These are phyloP conservation scores for Struthio camelus DNA, from an alignment of 2,113 vertebrate species.

Conservation along the genomic window DNA sequence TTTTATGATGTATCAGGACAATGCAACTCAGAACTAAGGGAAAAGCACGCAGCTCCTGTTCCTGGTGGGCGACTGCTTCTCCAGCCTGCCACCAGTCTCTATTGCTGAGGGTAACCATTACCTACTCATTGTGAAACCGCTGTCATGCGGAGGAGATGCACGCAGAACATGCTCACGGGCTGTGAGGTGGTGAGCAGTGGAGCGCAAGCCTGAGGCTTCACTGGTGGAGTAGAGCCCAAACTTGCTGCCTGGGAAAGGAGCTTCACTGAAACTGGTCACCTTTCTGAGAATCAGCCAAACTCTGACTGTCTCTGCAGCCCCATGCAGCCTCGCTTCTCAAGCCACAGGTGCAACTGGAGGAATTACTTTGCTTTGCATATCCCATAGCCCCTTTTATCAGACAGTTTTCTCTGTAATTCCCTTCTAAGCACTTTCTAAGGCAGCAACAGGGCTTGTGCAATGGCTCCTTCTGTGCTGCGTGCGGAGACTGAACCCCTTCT, in stretches of 20 bases:
- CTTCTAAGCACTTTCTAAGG: rapidly evolving
- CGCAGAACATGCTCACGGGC: not conserved
- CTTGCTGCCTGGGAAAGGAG: not conserved
- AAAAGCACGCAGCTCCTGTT: not conserved
- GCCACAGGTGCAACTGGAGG: not conserved
- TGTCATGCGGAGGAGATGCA: rapidly evolving
- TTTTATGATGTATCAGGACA: not conserved
- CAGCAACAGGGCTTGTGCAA: not conserved
- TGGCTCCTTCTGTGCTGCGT: rapidly evolving
- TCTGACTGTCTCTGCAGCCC: not conserved
- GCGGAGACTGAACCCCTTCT: rapidly evolving
- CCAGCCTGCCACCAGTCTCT: not conserved
- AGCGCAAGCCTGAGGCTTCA: not conserved
- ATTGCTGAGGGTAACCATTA: not conserved
- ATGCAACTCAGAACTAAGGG: rapidly evolving
- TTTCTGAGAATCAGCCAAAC: not conserved
- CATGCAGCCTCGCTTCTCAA: not conserved
- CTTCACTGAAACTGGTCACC: not conserved
- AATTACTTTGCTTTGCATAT: not conserved
- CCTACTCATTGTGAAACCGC: not conserved
- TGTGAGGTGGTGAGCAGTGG: not conserved
- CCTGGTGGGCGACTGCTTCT: not conserved
- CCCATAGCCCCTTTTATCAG: rapidly evolving
- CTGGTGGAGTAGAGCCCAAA: not conserved
- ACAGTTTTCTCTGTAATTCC: rapidly evolving